A percentile compares a stretch with the other conserved stretches of the same genome.
Evolutionary conservation across 2,797 vertebrate species (phyloP).

Genomic region (Acanthurus lineatus): DNA sequence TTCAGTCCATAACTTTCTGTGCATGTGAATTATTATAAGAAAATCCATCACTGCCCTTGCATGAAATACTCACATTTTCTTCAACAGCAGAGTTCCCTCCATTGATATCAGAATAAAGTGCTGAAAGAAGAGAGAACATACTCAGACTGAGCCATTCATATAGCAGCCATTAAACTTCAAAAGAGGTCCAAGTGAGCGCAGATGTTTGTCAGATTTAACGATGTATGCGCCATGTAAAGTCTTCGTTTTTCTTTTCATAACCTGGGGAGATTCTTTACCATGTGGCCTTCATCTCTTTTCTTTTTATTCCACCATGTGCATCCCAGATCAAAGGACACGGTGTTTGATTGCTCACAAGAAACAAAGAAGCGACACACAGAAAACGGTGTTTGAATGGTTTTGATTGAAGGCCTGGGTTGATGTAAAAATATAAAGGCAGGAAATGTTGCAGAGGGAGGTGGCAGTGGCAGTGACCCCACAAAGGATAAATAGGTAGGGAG

Average conservation of each 20-base stretch:
- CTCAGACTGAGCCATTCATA: slow-evolving; percentile 27
- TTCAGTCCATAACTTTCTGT: background rate
- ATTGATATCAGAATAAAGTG: slow-evolving; percentile 54
- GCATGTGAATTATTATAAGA: background rate
- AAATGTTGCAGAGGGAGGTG: slow-evolving; percentile 32
- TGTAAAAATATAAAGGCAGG: slow-evolving; percentile 36
- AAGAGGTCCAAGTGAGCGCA: slow-evolving; percentile 46
- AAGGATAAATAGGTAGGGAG: slow-evolving; percentile 24
- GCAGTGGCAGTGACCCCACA: slow-evolving; percentile 2
- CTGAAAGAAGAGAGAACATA: slow-evolving; percentile 58
- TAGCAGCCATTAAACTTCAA: slow-evolving; percentile 54
- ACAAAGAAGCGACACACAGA: slow-evolving; percentile 33
- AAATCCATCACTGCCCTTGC: background rate
- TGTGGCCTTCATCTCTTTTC: slow-evolving; percentile 40
- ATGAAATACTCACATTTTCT: slow-evolving; percentile 76
- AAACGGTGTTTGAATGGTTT: slow-evolving; percentile 42
- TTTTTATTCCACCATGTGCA: slow-evolving; percentile 46
- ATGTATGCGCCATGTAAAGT: slow-evolving; percentile 26
- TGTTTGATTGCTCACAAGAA: slow-evolving; percentile 41
- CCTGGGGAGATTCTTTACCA: slow-evolving; percentile 37
- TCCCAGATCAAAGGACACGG: slow-evolving; percentile 66
- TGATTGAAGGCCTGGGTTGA: slow-evolving; percentile 36
- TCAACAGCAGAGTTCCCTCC: slow-evolving; percentile 47
- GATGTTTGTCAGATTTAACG: slow-evolving; percentile 56
- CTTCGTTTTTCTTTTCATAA: slow-evolving; percentile 60